phyloP scores from a whole-genome alignment of 1,140 invertebrate species.

The Spodoptera litura region DNA sequence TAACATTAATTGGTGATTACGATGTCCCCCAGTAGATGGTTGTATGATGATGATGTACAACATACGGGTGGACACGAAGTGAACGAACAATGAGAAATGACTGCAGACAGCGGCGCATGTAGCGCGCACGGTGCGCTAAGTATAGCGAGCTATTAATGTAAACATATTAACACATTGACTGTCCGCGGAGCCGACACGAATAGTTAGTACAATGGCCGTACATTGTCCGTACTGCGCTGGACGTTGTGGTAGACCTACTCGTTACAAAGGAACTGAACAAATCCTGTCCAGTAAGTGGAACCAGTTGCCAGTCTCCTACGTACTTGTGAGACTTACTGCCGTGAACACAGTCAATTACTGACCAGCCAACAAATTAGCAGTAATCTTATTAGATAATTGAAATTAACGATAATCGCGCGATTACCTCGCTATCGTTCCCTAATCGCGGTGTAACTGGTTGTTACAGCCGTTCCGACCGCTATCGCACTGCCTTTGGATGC shows the following conservation, averaged over 20 bases:
- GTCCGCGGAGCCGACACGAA: no score
- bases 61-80: constrained; percentile 6
- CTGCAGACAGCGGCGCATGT: neutral
- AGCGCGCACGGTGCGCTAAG: no score
- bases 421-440: constrained; percentile 22
- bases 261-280: no score
- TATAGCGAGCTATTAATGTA: no score
- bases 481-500: neutral
- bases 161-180: no score
- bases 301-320: no score
- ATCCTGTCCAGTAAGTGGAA: neutral
- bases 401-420: constrained; percentile 42
- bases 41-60: neutral
- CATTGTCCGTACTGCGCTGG: no score
- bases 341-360: constrained; percentile 3
- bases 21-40: neutral
- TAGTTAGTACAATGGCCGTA: no score
- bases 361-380: constrained; percentile 20
- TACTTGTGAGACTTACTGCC: neutral
- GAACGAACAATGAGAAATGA: neutral
- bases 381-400: constrained; percentile 48
- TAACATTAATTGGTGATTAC: constrained; percentile 31
- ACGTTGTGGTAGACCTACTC: no score
- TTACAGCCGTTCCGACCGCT: neutral
- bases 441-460: constrained; percentile 27